phyloP scores from a whole-genome alignment of 2,888 invertebrate genomes.

The Arrhopalites spinosus region DNA sequence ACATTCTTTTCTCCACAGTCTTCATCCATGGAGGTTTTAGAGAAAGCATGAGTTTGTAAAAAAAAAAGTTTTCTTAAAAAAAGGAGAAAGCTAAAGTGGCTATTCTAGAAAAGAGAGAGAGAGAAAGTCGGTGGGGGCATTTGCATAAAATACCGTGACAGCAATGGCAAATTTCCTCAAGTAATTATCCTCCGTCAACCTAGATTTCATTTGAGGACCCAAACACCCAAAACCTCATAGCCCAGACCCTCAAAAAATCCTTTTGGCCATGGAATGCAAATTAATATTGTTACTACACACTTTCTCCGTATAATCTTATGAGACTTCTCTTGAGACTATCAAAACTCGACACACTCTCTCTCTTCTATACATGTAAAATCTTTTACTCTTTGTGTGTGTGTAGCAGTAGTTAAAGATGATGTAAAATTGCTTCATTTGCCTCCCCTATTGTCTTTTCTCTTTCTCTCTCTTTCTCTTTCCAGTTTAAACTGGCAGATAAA shows the following conservation, averaged over 20 bases:
- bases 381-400: too few relatives aligned
- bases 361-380: too few relatives aligned
- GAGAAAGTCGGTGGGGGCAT: not conserved
- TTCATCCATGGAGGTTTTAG: not conserved
- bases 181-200: constrained; percentile 32
- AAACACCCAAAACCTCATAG: too few relatives aligned
- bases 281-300: constrained; percentile 4
- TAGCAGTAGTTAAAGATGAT: too few relatives aligned
- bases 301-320: too few relatives aligned
- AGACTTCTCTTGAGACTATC: too few relatives aligned
- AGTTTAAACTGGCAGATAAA: not conserved
- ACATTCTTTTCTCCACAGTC: too few relatives aligned
- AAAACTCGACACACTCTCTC: too few relatives aligned
- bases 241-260: too few relatives aligned
- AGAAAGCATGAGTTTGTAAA: not conserved
- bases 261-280: constrained; percentile 17
- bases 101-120: not conserved
- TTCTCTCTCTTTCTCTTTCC: not conserved
- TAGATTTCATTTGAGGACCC: constrained; percentile 21
- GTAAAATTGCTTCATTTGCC: not conserved
- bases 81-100: not conserved
- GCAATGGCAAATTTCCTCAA: constrained; percentile 23
- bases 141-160: constrained; percentile 32
- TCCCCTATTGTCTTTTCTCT: not conserved
- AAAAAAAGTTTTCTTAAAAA: not conserved